phyloP scores from a whole-genome alignment of 2,888 invertebrate genomes.

The Eristalis tenax region DNA sequence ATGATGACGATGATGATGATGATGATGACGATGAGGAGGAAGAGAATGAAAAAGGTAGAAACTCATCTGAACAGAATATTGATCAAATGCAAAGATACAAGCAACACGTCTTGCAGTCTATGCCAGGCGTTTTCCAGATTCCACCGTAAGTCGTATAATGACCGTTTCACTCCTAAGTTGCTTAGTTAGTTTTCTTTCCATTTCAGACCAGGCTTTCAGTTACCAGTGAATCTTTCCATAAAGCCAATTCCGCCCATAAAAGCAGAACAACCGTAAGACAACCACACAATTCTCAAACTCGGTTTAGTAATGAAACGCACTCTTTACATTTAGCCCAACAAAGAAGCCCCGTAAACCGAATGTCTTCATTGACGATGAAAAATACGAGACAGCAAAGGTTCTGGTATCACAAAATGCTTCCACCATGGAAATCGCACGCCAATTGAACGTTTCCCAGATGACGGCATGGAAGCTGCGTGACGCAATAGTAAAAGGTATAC shows the following conservation, averaged over 20 bases:
- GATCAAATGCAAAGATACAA: constrained; percentile 51
- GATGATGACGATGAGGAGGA: constrained; percentile 75
- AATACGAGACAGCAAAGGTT: constrained; percentile 80
- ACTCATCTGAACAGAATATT: constrained; percentile 29
- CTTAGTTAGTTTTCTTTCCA: neutral
- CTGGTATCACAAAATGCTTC: constrained; percentile 79
- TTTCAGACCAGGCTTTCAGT: constrained; percentile 74
- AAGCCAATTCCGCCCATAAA: constrained; percentile 76
- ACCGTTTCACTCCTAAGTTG: neutral
- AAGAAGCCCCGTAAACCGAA: constrained; percentile 81
- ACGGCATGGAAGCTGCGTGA: constrained; percentile 81
- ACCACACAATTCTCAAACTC: constrained; percentile 15
- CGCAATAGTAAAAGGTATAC: constrained; percentile 80
- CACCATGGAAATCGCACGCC: constrained; percentile 80
- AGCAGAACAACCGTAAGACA: constrained; percentile 76
- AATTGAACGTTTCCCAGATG: constrained; percentile 80
- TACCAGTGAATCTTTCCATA: constrained; percentile 79
- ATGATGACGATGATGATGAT: constrained; percentile 75
- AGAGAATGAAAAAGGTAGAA: constrained; percentile 72
- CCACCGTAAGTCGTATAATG: constrained; percentile 49
- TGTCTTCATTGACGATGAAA: constrained; percentile 80
- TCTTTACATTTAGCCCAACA: constrained; percentile 62
- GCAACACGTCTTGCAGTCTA: constrained; percentile 49
- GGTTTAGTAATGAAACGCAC: neutral
- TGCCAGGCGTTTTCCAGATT: constrained; percentile 63